Conservation (phyloP, 1,140 invertebrate genomes). For the Sinella curviseta region DNA sequence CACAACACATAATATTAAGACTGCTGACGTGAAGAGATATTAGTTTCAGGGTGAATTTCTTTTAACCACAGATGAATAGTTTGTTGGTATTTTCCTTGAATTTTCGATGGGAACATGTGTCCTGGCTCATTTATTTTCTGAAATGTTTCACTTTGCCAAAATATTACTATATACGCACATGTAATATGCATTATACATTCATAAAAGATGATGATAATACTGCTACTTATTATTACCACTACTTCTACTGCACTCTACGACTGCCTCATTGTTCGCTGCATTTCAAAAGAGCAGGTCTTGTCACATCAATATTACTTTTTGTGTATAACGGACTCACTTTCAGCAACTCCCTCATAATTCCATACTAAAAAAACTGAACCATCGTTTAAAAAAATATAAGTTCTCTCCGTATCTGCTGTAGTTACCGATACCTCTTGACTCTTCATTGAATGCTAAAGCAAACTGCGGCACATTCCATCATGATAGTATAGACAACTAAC, state of each 20-base stretch:
- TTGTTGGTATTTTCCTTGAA: slow-evolving; percentile 23
- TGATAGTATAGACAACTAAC: neutral
- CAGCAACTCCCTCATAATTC: too few relatives aligned
- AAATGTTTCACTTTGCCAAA: slow-evolving; percentile 35
- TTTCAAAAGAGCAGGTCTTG: too few relatives aligned
- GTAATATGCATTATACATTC: neutral
- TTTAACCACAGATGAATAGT: slow-evolving; percentile 22
- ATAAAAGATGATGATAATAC: neutral
- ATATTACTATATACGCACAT: neutral
- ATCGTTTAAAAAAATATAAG: too few relatives aligned
- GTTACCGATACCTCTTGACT: too few relatives aligned
- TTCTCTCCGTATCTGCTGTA: too few relatives aligned
- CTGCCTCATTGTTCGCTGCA: neutral
- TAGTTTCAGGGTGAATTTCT: slow-evolving; percentile 20
- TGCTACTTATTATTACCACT: neutral
- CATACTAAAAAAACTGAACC: too few relatives aligned
- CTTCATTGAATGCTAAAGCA: too few relatives aligned
- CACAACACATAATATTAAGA: neutral
- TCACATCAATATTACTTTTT: too few relatives aligned
- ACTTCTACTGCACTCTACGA: neutral
- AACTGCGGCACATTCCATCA: neutral
- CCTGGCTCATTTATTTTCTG: slow-evolving; percentile 35
- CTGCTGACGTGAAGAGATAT: slow-evolving; percentile 23
- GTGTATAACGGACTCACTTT: too few relatives aligned
- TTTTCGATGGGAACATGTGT: slow-evolving; percentile 36